Evolutionary conservation across 2,888 invertebrate genomes (phyloP), one percentile per base, ranked within the genome.

Genomic region (Dascillus cervinus): DNA sequence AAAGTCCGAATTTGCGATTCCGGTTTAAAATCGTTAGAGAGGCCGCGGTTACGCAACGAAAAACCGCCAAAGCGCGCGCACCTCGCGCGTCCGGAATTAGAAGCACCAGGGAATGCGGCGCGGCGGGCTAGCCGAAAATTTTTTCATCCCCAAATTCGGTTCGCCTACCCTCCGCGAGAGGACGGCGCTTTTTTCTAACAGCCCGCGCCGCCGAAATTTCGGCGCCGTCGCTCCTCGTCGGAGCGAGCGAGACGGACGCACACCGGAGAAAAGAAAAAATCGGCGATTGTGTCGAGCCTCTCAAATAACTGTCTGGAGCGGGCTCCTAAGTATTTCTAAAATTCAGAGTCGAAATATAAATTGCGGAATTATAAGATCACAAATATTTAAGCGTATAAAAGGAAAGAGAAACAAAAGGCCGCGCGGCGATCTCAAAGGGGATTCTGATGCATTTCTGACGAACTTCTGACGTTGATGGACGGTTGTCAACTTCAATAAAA

Each of bases 131-230:
- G n/a, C 31, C 32, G 13, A 39, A 39, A 41, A 12, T 29, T 29
- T n/a, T n/a, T 24, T 29, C 15, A 43, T 42, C 51, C 55, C 56
- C 42, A 53, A 60, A 57, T 48, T 49, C 48, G 44, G 41, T 50
- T 50, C 37, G 22, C 44, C 58, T 54, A 52, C 50, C 47, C 41
- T 40, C 43, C 53, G 49, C 25, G 22, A 55, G 58, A 51, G 32
- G 46, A 48, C 50, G 46, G 39, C 12, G 9, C 8, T 15, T 3
- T 14, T 22, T 28, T 23, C 19, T 26, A 13, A 13, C 15, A 24
- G 25, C 25, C 23, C 25, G 29, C 8, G 2, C 23, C n/a, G n/a
- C n/a, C n/a, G n/a, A n/a, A n/a, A n/a, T n/a, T n/a, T n/a, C n/a
- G n/a, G n/a, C n/a, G n/a, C n/a, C n/a, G n/a, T n/a, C n/a, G n/a